phyloP scores from a whole-genome alignment of 2,888 invertebrate species.

The Augochlorella aurata region DNA sequence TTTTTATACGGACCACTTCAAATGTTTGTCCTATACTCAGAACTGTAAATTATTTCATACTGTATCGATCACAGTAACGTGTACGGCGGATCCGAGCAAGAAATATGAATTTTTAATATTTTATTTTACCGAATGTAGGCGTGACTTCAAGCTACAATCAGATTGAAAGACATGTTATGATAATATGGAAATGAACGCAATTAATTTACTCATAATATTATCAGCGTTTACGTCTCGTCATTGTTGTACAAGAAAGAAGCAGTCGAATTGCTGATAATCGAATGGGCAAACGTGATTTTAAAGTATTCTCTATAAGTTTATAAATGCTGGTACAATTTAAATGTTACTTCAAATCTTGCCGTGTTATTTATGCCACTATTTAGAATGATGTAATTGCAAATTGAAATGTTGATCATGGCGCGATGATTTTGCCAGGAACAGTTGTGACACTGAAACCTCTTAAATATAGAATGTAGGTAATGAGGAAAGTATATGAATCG shows the following conservation, averaged over 20 bases:
- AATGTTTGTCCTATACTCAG: constrained; percentile 40
- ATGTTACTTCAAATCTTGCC: constrained; percentile 25
- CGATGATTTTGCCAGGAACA: constrained; percentile 14
- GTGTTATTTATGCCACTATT: constrained; percentile 10
- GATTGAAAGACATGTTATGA: neutral
- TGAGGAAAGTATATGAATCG: constrained; percentile 11
- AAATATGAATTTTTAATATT: constrained; percentile 28
- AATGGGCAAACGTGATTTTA: constrained; percentile 14
- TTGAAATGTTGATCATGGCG: neutral
- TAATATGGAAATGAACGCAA: neutral
- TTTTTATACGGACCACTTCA: constrained; percentile 30
- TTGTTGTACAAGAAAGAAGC: neutral
- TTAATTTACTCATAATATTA: neutral
- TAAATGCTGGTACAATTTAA: neutral
- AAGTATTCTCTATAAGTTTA: constrained; percentile 16
- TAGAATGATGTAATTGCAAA: constrained; percentile 1
- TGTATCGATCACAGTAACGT: constrained; percentile 33
- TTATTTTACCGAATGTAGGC: constrained; percentile 18
- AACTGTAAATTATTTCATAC: constrained; percentile 50
- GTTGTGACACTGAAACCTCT: constrained; percentile 25
- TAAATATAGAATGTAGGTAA: constrained; percentile 2
- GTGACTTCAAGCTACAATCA: constrained; percentile 9
- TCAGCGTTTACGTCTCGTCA: constrained; percentile 15
- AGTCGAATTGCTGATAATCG: neutral
- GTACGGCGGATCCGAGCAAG: constrained; percentile 18